These are phyloP conservation scores for Heterotis niloticus DNA, from an alignment of 2,113 vertebrate genomes.

Conservation along the genomic window DNA sequence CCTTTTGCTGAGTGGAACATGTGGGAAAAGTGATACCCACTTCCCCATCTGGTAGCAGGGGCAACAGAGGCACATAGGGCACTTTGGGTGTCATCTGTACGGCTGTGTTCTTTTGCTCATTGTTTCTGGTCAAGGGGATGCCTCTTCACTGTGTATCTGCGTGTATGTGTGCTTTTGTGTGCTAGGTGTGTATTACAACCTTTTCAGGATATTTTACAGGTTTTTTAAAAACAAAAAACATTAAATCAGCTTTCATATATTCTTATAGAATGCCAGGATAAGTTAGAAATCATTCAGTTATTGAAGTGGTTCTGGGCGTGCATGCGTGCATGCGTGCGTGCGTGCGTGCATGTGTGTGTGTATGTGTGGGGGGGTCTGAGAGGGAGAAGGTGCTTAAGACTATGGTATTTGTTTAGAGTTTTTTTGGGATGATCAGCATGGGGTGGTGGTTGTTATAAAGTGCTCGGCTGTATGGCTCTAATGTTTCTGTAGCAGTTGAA, in stretches of 20 bases:
- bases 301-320: not conserved
- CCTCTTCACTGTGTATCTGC: slow-evolving; percentile 35
- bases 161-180: slow-evolving; percentile 10
- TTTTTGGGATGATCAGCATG: not conserved
- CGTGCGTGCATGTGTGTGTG: slow-evolving; percentile 7
- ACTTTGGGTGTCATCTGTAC: no score
- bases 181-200: not conserved
- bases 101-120: not conserved
- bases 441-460: no score
- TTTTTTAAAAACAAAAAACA: no score
- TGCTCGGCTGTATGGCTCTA: not conserved
- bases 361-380: no score
- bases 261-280: no score
- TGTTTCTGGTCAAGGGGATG: not conserved
- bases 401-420: not conserved
- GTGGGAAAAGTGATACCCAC: not conserved
- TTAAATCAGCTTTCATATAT: no score
- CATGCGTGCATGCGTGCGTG: slow-evolving; percentile 1
- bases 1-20: not conserved
- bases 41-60: slow-evolving; percentile 5
- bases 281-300: no score
- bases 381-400: no score
- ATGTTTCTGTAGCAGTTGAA: not conserved
- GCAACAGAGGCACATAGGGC: not conserved
- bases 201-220: no score